Evolutionary conservation across 2,113 vertebrate species (phyloP), one percentile per base, ranked within the genome.

Genomic region (Limanda limanda): DNA sequence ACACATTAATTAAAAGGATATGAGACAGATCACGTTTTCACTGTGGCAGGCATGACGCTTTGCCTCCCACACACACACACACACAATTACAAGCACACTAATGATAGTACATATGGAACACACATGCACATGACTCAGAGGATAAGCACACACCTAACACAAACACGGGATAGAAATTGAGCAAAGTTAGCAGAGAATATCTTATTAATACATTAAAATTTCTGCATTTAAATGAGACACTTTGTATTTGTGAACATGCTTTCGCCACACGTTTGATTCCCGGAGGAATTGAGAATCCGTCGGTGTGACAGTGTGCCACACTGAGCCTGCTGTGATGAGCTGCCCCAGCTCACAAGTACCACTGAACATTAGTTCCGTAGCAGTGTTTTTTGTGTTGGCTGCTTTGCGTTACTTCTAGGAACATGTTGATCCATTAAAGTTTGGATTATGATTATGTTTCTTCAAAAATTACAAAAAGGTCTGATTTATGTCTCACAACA

Each of bases 1-100:
- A 67, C 58, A 58, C 52, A 61, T 68, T 88, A 90, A 92, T 92
- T 89, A 83, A 62, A 86, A 72, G 40, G 74, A 89, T 89, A 52
- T 68, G 17, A 72, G 79, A 37, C 54, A 71, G 52, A 86, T 80
- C 88, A 88, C 25, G 74, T 83, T 76, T 78, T 66, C 72, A 70
- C 61, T 72, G 58, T 37, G 71, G 72, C 55, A 76, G 71, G 60
- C 67, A 56, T 54, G 18, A 63, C 63, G 71, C 80, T 83, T 27
- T 71, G 31, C 84, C 87, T 83, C 87, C 83, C 82, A 88, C 55
- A 4, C 82, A 88, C 88, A 74, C 83, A 74, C 45, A 60, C n/a
- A 84, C 15, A 5, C 62, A 54, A 37, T 61, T n/a, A 17, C 23
- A 51, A 9, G 21, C 48, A 68, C 67, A 63, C 20, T 61, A 60